phyloP scores from a whole-genome alignment of 2,113 vertebrate species.

The Phyllopteryx taeniolatus region DNA sequence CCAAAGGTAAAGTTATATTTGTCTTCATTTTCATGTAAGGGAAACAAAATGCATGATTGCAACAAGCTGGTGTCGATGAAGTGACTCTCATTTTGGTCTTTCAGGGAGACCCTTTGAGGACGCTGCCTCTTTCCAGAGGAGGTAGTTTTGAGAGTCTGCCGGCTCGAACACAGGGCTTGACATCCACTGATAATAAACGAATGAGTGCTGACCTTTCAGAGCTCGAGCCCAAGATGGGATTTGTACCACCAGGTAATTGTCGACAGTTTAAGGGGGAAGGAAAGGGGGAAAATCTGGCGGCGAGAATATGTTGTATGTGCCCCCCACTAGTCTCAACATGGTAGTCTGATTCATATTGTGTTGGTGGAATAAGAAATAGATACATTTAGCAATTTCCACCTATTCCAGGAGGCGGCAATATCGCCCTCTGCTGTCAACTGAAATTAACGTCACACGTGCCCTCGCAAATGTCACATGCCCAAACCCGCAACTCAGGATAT shows the following conservation, averaged over 20 bases:
- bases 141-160: slow-evolving; percentile 94
- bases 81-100: background rate
- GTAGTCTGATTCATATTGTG: too few relatives aligned
- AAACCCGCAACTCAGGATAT: too few relatives aligned
- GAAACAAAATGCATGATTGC: background rate
- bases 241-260: slow-evolving; percentile 82
- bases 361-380: too few relatives aligned
- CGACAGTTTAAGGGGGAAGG: background rate
- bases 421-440: too few relatives aligned
- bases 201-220: slow-evolving; percentile 96
- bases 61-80: background rate
- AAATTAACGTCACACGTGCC: too few relatives aligned
- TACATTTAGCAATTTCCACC: too few relatives aligned
- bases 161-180: slow-evolving; percentile 74
- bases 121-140: slow-evolving; percentile 88
- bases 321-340: too few relatives aligned
- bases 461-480: too few relatives aligned
- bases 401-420: too few relatives aligned
- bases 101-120: slow-evolving; percentile 85
- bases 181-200: slow-evolving; percentile 85
- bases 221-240: slow-evolving; percentile 85
- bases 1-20: slow-evolving; percentile 62
- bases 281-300: too few relatives aligned
- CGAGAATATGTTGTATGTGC: too few relatives aligned
- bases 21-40: background rate